Base-by-base conservation (phyloP, 53 echinoderm and acorn worm species). In the Patiria pectinifera region DNA sequence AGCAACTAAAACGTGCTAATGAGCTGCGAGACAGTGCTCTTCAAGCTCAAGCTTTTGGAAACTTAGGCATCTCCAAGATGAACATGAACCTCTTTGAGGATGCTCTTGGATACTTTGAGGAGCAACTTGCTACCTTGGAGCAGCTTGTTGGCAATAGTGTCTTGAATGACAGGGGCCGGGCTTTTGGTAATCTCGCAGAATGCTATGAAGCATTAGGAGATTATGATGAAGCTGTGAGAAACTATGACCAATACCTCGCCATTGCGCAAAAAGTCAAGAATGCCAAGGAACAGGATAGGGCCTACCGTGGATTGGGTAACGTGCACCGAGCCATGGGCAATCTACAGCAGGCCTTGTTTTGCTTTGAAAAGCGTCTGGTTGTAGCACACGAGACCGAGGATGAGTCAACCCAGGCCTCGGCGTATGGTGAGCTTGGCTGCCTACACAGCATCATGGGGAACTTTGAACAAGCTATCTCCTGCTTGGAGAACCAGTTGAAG, bases 391-490 rank as follows among this genome's bases (percentile, higher is more conserved):
- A 99, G 82, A 94, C 97, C 71, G 97, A 97, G 63, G 95, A 95
- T 90, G 76, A 94, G 44, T 93, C 95, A 4, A 94, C 99, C 23
- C 96, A 96, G 77, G 99, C 94, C 7, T 97, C 96, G 25, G 99
- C 99, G 12, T 99, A 99, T 59, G 99, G 99, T 11, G 97, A 99
- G 83, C 96, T 99, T 48, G 99, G 99, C 75, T 97, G 95, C 80
- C 85, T 99, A 23, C 99, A 99, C 80, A 99, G 99, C 69, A 93
- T 97, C 76, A 97, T 99, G 97, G 99, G 99, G 15, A 99, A 97
- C 92, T 99, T 97, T 95, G 99, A 99, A 47, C 99, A 99, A 85
- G 97, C 99, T 49, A 96, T 99, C 89, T 99, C 99, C 4, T 99
- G 99, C 86, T 83, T 99, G 15, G 97, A 99, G 83, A 95, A 99